Evolutionary conservation across 2,113 vertebrate genomes (phyloP).

Genomic region (Sinocyclocheilus maitianheensis): DNA sequence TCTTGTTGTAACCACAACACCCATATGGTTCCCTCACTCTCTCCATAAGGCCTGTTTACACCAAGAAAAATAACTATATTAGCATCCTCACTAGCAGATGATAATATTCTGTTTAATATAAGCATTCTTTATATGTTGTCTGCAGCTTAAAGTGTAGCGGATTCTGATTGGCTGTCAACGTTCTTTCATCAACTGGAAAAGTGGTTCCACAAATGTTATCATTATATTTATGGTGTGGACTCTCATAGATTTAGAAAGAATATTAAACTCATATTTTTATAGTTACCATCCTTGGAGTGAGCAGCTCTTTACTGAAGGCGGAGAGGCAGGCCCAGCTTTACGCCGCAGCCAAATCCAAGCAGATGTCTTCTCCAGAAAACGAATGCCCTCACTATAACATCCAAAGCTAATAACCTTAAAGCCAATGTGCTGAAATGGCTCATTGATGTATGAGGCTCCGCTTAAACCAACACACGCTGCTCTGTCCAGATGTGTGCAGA

Average conservation of each 20-base stretch:
- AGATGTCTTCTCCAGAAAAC: constrained; percentile 35
- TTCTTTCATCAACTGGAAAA: neutral
- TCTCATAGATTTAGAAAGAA: neutral
- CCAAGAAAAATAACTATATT: neutral
- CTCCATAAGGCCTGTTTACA: neutral
- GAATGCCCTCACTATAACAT: constrained; percentile 41
- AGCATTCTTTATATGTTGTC: neutral
- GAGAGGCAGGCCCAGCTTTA: constrained; percentile 26
- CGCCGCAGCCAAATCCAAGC: constrained; percentile 20
- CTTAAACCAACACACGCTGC: constrained; percentile 15
- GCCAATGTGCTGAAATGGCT: constrained; percentile 32
- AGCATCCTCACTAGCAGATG: neutral
- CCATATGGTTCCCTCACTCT: constrained; percentile 1
- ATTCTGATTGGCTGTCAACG: neutral
- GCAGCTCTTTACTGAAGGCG: neutral
- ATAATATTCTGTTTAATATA: neutral
- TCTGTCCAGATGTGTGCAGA: constrained; percentile 12
- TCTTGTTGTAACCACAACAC: constrained; percentile 20
- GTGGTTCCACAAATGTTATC: neutral
- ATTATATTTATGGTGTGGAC: neutral
- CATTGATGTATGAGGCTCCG: constrained; percentile 43
- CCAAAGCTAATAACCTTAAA: constrained; percentile 15
- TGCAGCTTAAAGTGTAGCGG: neutral
- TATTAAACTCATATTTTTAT: neutral
- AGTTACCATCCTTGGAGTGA: neutral